Evolutionary conservation across 1,140 invertebrate genomes (phyloP).

Genomic region (Nasonia vitripennis): DNA sequence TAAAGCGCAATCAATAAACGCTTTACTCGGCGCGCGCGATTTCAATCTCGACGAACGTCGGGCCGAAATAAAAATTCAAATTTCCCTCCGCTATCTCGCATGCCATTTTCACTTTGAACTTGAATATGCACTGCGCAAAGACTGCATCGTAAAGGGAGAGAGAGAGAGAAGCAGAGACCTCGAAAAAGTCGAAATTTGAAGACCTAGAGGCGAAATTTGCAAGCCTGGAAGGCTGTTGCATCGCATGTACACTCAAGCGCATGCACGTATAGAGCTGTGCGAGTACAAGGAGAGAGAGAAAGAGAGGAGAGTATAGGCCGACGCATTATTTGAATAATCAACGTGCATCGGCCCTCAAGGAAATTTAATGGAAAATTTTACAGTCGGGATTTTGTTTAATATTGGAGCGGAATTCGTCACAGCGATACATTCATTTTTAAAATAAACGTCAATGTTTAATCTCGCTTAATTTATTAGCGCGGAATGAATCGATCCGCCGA

Average conservation of each 20-base stretch:
- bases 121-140: not conserved
- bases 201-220: conserved; percentile 4
- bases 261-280: not conserved
- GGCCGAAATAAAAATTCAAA: not conserved
- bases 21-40: not conserved
- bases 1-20: not conserved
- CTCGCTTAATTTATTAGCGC: no score
- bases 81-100: not conserved
- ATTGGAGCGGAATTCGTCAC: no score
- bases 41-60: not conserved
- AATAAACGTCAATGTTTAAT: no score
- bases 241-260: not conserved
- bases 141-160: not conserved
- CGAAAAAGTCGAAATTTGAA: conserved; percentile 23
- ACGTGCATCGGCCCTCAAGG: not conserved
- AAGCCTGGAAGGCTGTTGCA: conserved; percentile 2
- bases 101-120: not conserved
- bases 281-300: not conserved
- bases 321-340: conserved; percentile 24
- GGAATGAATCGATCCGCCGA: no score
- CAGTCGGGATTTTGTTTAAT: no score
- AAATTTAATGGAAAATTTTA: conserved; percentile 17
- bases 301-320: not conserved
- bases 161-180: not conserved
- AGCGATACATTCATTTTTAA: no score